Base-by-base conservation (phyloP, 1,140 invertebrate species). In the Parasteatoda tepidariorum region DNA sequence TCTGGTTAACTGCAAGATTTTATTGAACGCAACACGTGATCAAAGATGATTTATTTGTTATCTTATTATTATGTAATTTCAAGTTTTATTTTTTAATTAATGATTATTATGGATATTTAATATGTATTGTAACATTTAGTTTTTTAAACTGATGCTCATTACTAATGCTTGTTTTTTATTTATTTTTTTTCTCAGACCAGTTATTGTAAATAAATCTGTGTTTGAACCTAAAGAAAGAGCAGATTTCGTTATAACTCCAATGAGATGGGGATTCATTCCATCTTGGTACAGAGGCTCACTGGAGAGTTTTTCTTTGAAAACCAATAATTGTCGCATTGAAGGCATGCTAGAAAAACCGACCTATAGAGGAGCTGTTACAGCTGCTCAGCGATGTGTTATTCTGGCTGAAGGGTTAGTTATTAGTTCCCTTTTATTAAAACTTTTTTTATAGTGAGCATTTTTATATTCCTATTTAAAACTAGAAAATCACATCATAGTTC, bases 231-330 rank as follows among this genome's bases (percentile, higher is more conserved):
- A 41, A 28, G 34, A 71, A 2, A 41, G 54, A 33, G 1, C 9
- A 33, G 67, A 62, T 30, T n/a, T 28, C 71, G 73, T 92, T 13
- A 84, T 95, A 0, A 91, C 92, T 84, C 93, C 94, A 2, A 95
- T 95, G 94, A 91, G 94, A 89, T 96, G 95, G 95, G 94, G 94
- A 30, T 92, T 96, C 87, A 93, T 95, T 83, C 95, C 95, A 7
- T 92, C 91, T 11, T 96, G 94, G 94, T 93, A 94, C 87, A 93
- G 93, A 88, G 93, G 93, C 3, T 91, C 93, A 85, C 92, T 92
- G 68, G 92, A 91, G 85, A 91, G 91, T 59, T 92, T 94, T 85
- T 92, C 91, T 31, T 89, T 94, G 22, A 92, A 92, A 30, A 95
- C 94, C n/a, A 95, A 94, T 86, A 97, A 97, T 87, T 94, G 94